A percentile compares a stretch with the other conserved stretches of the same genome.
phyloP scores from a whole-genome alignment of 2,113 vertebrate species.

The Cyanoliseus patagonus region DNA sequence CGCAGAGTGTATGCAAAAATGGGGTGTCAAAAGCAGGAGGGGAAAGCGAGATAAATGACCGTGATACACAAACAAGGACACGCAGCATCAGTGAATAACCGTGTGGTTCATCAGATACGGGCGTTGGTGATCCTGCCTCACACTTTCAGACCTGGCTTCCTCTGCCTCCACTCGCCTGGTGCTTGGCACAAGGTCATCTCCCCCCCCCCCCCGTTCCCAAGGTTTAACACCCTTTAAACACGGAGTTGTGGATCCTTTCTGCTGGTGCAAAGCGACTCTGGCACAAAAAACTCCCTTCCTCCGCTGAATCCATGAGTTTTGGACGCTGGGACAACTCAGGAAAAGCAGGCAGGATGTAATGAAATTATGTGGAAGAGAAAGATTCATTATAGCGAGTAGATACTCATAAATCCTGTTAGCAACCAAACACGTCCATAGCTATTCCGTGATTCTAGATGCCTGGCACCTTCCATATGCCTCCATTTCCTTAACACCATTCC shows the following conservation, averaged over 20 bases:
- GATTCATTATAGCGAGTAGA: background rate
- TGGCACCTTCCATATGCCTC: background rate
- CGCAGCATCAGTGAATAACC: background rate
- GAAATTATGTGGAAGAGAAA: conserved; percentile 33
- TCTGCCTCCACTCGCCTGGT: background rate
- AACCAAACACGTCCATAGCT: background rate
- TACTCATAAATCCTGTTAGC: background rate
- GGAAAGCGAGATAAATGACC: background rate
- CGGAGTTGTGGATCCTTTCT: background rate
- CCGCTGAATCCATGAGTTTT: background rate
- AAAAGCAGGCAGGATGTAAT: conserved; percentile 1
- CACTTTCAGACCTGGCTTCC: background rate
- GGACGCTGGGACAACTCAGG: background rate
- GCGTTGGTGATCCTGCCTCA: background rate
- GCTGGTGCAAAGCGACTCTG: background rate
- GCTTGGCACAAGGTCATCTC: background rate
- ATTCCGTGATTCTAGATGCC: background rate
- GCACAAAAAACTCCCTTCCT: background rate
- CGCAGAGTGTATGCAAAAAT: background rate
- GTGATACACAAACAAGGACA: background rate
- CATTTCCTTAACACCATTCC: background rate
- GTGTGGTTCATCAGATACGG: background rate
- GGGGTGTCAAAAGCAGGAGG: background rate
- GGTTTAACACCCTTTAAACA: background rate
- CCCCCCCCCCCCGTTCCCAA: background rate